phyloP scores from a whole-genome alignment of 1,140 invertebrate genomes.

The Ceratina calcarata region DNA sequence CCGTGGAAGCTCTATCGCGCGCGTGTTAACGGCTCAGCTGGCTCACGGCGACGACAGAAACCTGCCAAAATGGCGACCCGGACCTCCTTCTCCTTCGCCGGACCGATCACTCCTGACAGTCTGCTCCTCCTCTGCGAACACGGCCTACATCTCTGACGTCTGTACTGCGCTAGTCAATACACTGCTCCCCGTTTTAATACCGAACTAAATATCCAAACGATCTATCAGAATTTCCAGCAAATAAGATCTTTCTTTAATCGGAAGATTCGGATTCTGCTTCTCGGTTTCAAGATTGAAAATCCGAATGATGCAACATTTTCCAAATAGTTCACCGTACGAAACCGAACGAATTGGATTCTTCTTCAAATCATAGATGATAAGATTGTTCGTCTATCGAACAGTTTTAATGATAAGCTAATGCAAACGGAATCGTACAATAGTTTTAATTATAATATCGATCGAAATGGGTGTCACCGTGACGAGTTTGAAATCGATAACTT shows the following conservation, averaged over 20 bases:
- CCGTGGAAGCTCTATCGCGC: conserved; percentile 40
- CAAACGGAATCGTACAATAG: background rate
- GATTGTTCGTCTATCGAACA: background rate
- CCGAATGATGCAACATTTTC: no score
- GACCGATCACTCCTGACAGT: conserved; percentile 46
- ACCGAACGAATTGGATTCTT: no score
- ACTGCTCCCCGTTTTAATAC: background rate
- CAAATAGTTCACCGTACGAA: background rate
- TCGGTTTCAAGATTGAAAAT: background rate
- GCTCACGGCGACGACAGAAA: conserved; percentile 59
- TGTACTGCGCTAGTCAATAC: conserved; percentile 18
- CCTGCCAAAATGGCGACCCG: conserved; percentile 67
- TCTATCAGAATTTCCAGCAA: background rate
- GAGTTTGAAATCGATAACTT: conserved; percentile 39
- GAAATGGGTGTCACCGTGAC: background rate
- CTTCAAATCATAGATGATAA: no score
- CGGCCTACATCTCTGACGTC: conserved; percentile 45
- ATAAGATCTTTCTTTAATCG: background rate
- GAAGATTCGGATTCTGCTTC: background rate
- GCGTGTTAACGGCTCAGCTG: conserved; percentile 54
- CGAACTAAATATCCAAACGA: no score
- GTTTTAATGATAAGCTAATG: background rate
- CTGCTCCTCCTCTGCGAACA: background rate
- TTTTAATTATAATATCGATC: conserved; percentile 24
- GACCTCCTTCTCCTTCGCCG: conserved; percentile 45